Percentiles rank a stretch among this genome's conserved stretches.
These are phyloP conservation scores for Exaiptasia diaphana DNA, from an alignment of 64 coral and sea anemone genomes.

Conservation along the genomic window DNA sequence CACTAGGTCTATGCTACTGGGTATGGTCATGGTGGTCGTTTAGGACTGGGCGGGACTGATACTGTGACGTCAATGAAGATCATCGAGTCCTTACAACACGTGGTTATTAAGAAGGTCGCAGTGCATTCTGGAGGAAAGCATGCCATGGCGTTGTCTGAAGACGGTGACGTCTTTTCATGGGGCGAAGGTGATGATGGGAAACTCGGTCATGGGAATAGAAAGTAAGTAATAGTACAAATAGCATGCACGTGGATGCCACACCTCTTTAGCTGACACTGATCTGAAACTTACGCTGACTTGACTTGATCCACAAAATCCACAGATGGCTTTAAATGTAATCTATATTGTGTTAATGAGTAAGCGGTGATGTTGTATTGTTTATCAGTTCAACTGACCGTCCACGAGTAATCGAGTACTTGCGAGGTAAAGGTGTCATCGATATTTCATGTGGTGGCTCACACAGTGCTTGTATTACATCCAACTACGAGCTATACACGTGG, in stretches of 20 bases:
- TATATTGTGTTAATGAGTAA: too few relatives aligned
- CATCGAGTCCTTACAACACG: slow-evolving; percentile 88
- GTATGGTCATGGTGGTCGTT: slow-evolving; percentile 86
- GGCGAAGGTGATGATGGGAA: slow-evolving; percentile 91
- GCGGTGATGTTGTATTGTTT: too few relatives aligned
- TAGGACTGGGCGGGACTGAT: slow-evolving; percentile 91
- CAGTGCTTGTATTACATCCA: slow-evolving; percentile 70
- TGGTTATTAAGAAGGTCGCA: slow-evolving; percentile 84
- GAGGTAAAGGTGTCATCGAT: slow-evolving; percentile 75
- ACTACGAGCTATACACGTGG: slow-evolving; percentile 88
- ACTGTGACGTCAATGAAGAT: slow-evolving; percentile 79
- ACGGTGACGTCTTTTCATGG: slow-evolving; percentile 90
- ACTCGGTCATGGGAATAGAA: slow-evolving; percentile 79
- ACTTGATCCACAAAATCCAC: too few relatives aligned
- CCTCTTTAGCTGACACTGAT: not conserved
- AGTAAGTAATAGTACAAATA: slow-evolving; percentile 34
- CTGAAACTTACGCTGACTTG: not conserved
- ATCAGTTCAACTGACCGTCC: slow-evolving; percentile 83
- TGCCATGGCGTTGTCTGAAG: slow-evolving; percentile 68
- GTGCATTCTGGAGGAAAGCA: slow-evolving; percentile 95
- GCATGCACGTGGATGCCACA: not conserved
- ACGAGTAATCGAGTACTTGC: slow-evolving; percentile 73
- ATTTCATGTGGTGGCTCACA: slow-evolving; percentile 89
- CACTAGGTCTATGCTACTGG: slow-evolving; percentile 85
- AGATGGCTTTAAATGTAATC: too few relatives aligned